A percentile compares a stretch with the other conserved stretches of the same genome.
These are phyloP conservation scores for Corvus hawaiiensis DNA, from an alignment of 2,113 vertebrate genomes.

Conservation along the genomic window DNA sequence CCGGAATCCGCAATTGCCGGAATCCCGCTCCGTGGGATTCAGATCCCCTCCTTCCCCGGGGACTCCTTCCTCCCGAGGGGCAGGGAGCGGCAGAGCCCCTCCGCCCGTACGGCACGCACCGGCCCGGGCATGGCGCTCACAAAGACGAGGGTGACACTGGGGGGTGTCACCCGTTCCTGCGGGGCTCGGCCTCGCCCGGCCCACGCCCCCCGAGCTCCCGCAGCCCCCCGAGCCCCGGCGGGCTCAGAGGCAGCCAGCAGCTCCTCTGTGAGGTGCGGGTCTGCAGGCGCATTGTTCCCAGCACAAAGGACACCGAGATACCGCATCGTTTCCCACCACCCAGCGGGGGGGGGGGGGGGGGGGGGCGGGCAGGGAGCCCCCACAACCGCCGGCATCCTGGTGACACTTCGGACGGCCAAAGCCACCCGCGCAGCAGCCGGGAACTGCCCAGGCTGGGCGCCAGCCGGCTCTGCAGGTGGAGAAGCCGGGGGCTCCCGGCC, in stretches of 20 bases:
- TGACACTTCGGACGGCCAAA: neutral
- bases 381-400: neutral
- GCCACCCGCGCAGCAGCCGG: neutral
- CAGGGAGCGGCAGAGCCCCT: neutral
- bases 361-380: neutral
- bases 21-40: neutral
- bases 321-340: neutral
- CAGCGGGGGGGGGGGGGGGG: neutral
- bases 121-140: neutral
- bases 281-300: constrained; percentile 14
- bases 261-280: neutral
- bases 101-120: neutral
- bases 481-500: neutral
- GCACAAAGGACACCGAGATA: constrained; percentile 36
- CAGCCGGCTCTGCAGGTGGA: neutral
- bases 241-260: neutral
- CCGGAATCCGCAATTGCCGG: neutral
- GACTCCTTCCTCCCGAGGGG: neutral
- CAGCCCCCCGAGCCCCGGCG: neutral
- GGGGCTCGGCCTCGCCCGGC: neutral
- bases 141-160: neutral
- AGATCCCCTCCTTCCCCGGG: too few species aligned
- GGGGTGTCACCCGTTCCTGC: neutral
- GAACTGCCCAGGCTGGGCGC: neutral
- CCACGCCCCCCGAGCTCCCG: neutral